Base-by-base conservation (phyloP, 2,797 vertebrate genomes). In the Crocodylus rhombifer region DNA sequence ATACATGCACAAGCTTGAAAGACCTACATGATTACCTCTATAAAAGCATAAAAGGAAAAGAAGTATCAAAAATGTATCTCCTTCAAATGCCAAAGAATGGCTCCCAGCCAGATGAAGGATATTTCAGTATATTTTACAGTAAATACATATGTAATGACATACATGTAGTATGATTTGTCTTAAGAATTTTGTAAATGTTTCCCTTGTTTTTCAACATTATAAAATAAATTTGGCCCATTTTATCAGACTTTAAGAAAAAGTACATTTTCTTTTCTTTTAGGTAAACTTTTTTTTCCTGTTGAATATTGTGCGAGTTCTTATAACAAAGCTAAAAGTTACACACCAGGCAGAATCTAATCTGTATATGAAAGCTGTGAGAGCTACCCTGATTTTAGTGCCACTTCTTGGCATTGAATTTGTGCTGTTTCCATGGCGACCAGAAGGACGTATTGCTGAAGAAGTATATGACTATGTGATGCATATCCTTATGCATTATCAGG, bases 361-460 rank as follows among this genome's bases (percentile, higher is more conserved):
- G 26, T 99, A 99, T 97, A 99, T 99, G 99, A 99, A 99, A 94
- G 99, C 99, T 0, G 99, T 99, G 86, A 98, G 99, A 87, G 99
- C 99, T 14, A 99, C 99, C 0, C 98, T 99, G 64, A 99, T 99
- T 88, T 98, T 99, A 57, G 99, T 99, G 2, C 99, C 99, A 0
- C 98, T 99, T 0, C 98, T 99, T 21, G 99, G 99, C 81, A 99
- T 99, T 67, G 99, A 99, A 94, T 99, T 98, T 16, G 98, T 99
- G 76, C 97, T 99, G 89, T 93, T 99, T 26, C 99, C 99, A 2
- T 99, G 99, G 98, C 98, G 98, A 88, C 99, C 99, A 0, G 98
- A 98, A n/a, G 99, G 98, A 17, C 98, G 97, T 0, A 98, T 99
- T 1, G 98, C 98, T 0, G 98, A 99, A 13, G 99, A 99, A 89